Conservation (phyloP, 92 coral and sea anemone species). For the Siderastrea radians region DNA sequence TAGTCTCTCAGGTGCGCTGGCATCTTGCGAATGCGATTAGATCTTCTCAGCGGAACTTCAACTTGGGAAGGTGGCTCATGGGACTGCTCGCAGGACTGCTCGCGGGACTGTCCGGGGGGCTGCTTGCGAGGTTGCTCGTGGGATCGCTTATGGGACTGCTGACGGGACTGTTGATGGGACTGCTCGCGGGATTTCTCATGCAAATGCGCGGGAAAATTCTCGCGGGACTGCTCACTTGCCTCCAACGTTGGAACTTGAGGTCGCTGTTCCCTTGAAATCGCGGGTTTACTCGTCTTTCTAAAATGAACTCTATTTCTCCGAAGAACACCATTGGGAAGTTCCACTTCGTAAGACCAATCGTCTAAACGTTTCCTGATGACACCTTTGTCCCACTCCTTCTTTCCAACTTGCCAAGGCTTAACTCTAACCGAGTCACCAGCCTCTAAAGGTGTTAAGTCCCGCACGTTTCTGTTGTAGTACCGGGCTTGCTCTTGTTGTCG, state of each 20-base stretch:
- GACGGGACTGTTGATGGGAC: not conserved
- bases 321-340: constrained; percentile 6
- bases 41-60: constrained; percentile 10
- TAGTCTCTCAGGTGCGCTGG: not conserved
- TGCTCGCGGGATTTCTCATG: not conserved
- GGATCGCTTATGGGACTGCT: too few species aligned
- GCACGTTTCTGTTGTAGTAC: constrained; percentile 35
- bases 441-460: constrained; percentile 26
- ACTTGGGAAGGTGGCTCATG: not conserved
- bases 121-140: too few species aligned
- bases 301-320: constrained; percentile 39
- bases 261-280: not conserved
- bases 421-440: constrained; percentile 30
- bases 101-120: too few species aligned
- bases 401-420: constrained; percentile 32
- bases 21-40: not conserved
- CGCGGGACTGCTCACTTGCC: not conserved
- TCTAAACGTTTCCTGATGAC: constrained; percentile 19
- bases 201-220: not conserved
- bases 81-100: not conserved
- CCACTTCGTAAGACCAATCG: constrained; percentile 26
- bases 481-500: constrained; percentile 45
- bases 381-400: constrained; percentile 43
- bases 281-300: not conserved
- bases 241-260: not conserved